Conservation (phyloP, 2,888 invertebrate species). For the Mythimna impura region DNA sequence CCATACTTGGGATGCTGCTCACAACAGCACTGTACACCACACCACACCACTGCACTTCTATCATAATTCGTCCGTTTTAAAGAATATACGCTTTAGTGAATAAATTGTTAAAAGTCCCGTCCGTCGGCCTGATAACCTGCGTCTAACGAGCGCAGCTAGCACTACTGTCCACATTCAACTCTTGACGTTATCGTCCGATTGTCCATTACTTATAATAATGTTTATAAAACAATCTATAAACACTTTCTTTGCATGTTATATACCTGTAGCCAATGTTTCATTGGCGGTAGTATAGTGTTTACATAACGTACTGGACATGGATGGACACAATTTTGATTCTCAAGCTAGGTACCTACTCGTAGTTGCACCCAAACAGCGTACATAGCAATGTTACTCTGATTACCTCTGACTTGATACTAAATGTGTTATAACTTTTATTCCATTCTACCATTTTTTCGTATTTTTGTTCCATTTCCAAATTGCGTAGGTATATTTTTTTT, state of each 20-base stretch:
- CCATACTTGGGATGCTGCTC: constrained; percentile 70
- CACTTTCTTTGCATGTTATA: constrained; percentile 72
- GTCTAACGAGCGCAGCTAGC: constrained; percentile 65
- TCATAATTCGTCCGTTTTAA: constrained; percentile 42
- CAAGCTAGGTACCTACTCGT: constrained; percentile 1
- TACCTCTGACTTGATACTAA: constrained; percentile 53
- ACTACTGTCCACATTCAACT: constrained; percentile 71
- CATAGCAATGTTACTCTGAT: constrained; percentile 16
- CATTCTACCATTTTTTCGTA: constrained; percentile 10
- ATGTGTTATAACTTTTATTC: constrained; percentile 44
- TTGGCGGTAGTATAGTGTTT: constrained; percentile 52
- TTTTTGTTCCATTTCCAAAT: constrained; percentile 32
- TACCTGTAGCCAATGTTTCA: constrained; percentile 65
- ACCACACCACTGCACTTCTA: constrained; percentile 58
- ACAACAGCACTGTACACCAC: constrained; percentile 65
- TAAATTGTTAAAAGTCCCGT: constrained; percentile 45
- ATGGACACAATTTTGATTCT: constrained; percentile 31
- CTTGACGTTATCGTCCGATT: constrained; percentile 78
- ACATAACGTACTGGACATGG: constrained; percentile 45
- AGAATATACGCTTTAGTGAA: constrained; percentile 41
- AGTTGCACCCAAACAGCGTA: neutral
- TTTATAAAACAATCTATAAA: constrained; percentile 81
- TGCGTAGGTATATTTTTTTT: constrained; percentile 4
- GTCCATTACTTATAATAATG: constrained; percentile 80
- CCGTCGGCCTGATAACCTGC: constrained; percentile 19